These are phyloP conservation scores for Coptodon bakossiorum DNA, from an alignment of 2,113 vertebrate genomes.

Conservation along the genomic window DNA sequence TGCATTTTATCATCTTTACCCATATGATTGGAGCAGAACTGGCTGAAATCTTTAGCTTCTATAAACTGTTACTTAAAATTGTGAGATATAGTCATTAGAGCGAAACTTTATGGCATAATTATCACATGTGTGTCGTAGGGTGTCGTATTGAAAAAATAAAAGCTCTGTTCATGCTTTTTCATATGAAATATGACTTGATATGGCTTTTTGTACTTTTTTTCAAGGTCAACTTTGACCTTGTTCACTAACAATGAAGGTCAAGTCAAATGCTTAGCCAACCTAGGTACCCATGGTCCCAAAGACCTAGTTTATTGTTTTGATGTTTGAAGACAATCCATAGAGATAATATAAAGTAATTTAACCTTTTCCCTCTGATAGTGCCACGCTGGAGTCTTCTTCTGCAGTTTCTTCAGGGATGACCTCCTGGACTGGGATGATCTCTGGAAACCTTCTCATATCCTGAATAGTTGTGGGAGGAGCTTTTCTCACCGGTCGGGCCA, in stretches of 20 bases:
- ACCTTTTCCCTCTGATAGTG: conserved; percentile 56
- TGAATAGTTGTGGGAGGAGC: conserved; percentile 51
- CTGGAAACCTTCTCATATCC: conserved; percentile 46
- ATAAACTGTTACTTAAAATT: neutral
- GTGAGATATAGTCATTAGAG: neutral
- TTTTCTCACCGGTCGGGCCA: conserved; percentile 60
- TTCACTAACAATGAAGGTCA: neutral
- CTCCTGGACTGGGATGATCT: conserved; percentile 58
- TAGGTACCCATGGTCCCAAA: neutral
- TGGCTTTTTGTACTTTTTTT: neutral
- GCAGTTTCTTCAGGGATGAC: conserved; percentile 45
- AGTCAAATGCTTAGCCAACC: neutral
- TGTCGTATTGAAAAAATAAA: neutral
- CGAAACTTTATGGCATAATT: neutral
- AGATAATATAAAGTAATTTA: neutral
- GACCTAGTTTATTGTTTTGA: neutral
- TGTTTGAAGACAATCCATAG: neutral
- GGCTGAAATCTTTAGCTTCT: neutral
- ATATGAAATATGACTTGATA: neutral
- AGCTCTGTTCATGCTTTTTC: neutral
- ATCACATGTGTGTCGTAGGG: neutral
- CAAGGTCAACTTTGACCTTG: neutral
- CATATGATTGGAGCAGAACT: neutral
- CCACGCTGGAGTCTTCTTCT: conserved; percentile 50
- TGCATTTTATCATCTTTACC: neutral